phyloP scores from a whole-genome alignment of 1,140 invertebrate genomes.

The Drosophila kurseongensis region DNA sequence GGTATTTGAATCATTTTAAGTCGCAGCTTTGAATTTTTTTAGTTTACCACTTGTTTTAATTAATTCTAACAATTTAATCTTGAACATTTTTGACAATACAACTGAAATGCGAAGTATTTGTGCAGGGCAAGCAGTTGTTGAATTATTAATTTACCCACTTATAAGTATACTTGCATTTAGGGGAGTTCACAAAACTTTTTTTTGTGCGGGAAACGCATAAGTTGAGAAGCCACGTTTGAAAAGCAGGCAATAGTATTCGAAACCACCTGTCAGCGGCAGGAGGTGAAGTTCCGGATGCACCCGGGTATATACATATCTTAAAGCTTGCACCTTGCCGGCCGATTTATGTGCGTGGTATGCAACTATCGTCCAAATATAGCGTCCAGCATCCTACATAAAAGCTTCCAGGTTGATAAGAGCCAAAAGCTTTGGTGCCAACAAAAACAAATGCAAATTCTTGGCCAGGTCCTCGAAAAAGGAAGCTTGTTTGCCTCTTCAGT shows the following conservation, averaged over 20 bases:
- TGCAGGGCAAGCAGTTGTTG: background rate
- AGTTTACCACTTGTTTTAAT: no score
- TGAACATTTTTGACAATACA: no score
- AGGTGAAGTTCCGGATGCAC: slow-evolving; percentile 3
- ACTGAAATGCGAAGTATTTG: background rate
- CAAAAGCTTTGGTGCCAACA: slow-evolving; percentile 14
- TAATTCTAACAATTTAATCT: no score
- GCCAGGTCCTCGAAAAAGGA: slow-evolving; percentile 1
- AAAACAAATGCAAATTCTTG: background rate
- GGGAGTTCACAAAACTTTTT: background rate
- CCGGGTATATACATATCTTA: background rate
- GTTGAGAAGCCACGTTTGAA: background rate
- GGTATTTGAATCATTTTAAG: no score
- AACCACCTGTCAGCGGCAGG: slow-evolving; percentile 12
- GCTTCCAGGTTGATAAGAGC: slow-evolving; percentile 14
- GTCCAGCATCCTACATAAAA: slow-evolving; percentile 4
- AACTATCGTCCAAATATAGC: slow-evolving; percentile 12
- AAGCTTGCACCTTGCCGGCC: slow-evolving; percentile 11
- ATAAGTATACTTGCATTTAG: background rate
- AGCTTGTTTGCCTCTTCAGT: slow-evolving; percentile 15
- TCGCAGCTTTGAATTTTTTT: no score
- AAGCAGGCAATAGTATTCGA: background rate
- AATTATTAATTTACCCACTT: background rate
- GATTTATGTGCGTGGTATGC: slow-evolving; percentile 2
- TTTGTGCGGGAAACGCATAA: background rate